Conservation (phyloP, 2,888 invertebrate genomes). For the Cephus sareptanus region DNA sequence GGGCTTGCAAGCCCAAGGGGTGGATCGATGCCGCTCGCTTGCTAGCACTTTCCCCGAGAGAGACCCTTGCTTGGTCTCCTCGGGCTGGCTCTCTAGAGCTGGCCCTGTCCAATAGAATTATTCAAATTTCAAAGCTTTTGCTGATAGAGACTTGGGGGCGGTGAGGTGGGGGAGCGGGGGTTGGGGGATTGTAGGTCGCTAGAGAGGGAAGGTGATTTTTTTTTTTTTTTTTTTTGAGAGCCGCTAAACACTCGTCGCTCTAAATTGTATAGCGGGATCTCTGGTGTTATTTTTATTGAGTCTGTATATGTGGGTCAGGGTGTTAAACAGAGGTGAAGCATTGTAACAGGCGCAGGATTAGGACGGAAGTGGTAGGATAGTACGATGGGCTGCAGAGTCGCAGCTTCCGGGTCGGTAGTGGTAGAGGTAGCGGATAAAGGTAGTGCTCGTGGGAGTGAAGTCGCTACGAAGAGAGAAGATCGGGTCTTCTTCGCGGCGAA, state of each 20-base stretch:
- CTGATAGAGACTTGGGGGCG: not conserved
- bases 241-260: not conserved
- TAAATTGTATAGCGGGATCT: not conserved
- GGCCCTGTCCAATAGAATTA: not conserved
- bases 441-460: slow-evolving; percentile 5
- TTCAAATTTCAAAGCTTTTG: not conserved
- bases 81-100: not conserved
- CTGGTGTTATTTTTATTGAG: not conserved
- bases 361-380: not conserved
- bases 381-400: slow-evolving; percentile 59
- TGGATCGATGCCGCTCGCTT: slow-evolving; percentile 24
- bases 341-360: not conserved
- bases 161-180: not conserved
- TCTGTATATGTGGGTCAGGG: not conserved
- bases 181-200: not conserved
- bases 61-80: not conserved
- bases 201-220: not conserved
- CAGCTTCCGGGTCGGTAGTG: slow-evolving; percentile 46
- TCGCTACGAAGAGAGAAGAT: slow-evolving; percentile 4
- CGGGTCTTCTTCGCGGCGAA: not conserved
- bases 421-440: slow-evolving; percentile 43
- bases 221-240: not conserved
- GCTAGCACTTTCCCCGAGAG: not conserved
- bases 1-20: slow-evolving; percentile 49
- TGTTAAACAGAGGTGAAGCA: not conserved